Evolutionary conservation across 2,888 invertebrate species (phyloP), one percentile per base, ranked within the genome.

Genomic region (Cloeon dipterum): DNA sequence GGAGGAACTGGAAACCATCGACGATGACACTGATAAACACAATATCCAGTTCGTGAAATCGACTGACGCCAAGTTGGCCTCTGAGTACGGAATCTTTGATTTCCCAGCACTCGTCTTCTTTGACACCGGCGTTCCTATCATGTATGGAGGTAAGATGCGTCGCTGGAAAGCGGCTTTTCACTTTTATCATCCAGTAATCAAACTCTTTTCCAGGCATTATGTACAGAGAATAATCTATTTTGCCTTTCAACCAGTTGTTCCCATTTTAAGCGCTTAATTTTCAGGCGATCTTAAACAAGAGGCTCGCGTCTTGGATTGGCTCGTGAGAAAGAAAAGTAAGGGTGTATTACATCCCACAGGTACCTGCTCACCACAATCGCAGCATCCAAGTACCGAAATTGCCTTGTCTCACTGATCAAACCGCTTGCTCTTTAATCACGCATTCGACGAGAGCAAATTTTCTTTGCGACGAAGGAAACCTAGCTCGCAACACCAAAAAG

Each of bases 261-360:
- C 25, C n/a, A 10, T 40, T 39, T 37, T 34, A 26, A 41, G 36
- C 37, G 37, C 25, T 26, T 19, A 33, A 40, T 62, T 68, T 74
- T 67, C 74, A 85, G 85, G 85, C 70, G 76, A 85, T 72, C 81
- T 86, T 70, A 81, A 72, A 71, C 77, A 82, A 61, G 83, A 86
- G 73, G 79, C 81, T 65, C 81, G 79, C 70, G 85, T 88, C 67
- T 75, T 88, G 69, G 78, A 81, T 70, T 88, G 86, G 86, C 77
- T 88, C 66, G 69, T 83, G 67, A 76, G 81, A 68, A 85, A 86
- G 70, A 83, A 85, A 81, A 83, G 85, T 85, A 85, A 85, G 85
- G 70, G 68, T 16, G n/a, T n/a, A n/a, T n/a, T n/a, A n/a, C n/a
- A n/a, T n/a, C n/a, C n/a, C n/a, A n/a, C n/a, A n/a, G n/a, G n/a